Conservation (phyloP, 1,140 invertebrate genomes). For the Cyclina sinensis region DNA sequence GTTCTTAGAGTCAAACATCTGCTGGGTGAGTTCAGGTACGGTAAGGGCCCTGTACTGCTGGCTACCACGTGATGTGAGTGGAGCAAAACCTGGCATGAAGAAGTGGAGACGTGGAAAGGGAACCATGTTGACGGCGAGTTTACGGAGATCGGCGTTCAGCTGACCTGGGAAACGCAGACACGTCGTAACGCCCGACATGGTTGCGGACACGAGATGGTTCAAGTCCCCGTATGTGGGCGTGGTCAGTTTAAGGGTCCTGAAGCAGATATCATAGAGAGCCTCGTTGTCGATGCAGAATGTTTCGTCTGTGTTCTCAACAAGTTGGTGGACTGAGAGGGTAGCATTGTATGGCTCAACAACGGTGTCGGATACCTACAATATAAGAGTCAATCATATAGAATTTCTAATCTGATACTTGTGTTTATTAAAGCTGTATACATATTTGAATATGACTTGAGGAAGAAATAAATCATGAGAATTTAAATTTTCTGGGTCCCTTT, state of each 20-base stretch:
- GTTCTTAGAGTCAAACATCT: slow-evolving; percentile 92
- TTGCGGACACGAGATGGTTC: slow-evolving; percentile 90
- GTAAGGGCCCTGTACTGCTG: slow-evolving; percentile 88
- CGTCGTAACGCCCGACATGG: slow-evolving; percentile 93
- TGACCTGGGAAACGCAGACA: slow-evolving; percentile 94
- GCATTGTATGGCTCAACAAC: slow-evolving; percentile 87
- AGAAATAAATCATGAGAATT: no score
- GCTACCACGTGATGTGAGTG: slow-evolving; percentile 88
- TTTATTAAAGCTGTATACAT: no score
- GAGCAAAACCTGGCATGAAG: slow-evolving; percentile 93
- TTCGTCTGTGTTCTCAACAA: slow-evolving; percentile 86
- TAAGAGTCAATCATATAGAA: no score
- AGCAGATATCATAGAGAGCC: slow-evolving; percentile 94
- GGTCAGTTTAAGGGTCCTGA: slow-evolving; percentile 91
- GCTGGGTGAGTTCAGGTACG: slow-evolving; percentile 89
- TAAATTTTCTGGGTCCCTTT: no score
- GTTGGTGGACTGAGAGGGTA: slow-evolving; percentile 85
- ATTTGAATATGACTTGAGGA: no score
- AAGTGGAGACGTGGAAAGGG: slow-evolving; percentile 92
- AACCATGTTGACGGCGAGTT: slow-evolving; percentile 96
- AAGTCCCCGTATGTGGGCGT: slow-evolving; percentile 91
- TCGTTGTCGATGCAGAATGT: slow-evolving; percentile 93
- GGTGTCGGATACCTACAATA: slow-evolving; percentile 83
- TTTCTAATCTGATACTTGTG: no score
- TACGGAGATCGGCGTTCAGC: slow-evolving; percentile 96